These are phyloP conservation scores for Heterohyrax brucei DNA, from an alignment of 2,797 vertebrate genomes.

Conservation along the genomic window DNA sequence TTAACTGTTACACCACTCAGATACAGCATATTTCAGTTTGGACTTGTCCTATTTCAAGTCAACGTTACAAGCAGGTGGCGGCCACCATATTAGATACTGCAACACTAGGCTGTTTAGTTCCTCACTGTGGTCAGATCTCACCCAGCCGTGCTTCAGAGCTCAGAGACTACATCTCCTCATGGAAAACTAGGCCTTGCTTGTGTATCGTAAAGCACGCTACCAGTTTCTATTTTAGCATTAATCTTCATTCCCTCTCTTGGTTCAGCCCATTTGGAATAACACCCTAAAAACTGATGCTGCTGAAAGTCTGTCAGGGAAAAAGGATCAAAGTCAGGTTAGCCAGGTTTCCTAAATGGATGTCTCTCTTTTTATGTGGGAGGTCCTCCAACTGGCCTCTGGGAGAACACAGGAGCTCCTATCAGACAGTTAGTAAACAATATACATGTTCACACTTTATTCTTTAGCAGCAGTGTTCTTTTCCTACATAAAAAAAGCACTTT, in stretches of 20 bases:
- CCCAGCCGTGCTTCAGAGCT: neutral
- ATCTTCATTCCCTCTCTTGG: slow-evolving; percentile 75
- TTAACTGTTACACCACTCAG: neutral
- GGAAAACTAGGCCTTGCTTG: slow-evolving; percentile 50
- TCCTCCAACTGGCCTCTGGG: slow-evolving; percentile 50
- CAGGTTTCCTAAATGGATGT: slow-evolving; percentile 16
- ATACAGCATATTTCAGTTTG: neutral
- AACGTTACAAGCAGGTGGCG: neutral
- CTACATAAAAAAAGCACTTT: slow-evolving; percentile 37
- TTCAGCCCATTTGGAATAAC: slow-evolving; percentile 60
- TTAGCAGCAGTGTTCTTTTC: slow-evolving; percentile 37
- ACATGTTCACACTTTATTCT: slow-evolving; percentile 3
- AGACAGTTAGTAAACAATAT: slow-evolving; percentile 47
- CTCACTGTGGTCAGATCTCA: neutral
- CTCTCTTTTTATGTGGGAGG: slow-evolving; percentile 55
- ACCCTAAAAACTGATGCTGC: slow-evolving; percentile 61
- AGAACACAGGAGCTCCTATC: slow-evolving; percentile 46
- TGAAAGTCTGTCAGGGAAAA: slow-evolving; percentile 59
- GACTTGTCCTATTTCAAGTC: neutral
- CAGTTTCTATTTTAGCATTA: slow-evolving; percentile 70
- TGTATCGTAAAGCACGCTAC: slow-evolving; percentile 60
- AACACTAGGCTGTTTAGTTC: neutral
- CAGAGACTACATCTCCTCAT: neutral
- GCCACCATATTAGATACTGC: no score
- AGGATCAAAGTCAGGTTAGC: slow-evolving; percentile 71